Percentiles rank a stretch among this genome's conserved stretches.
Evolutionary conservation across 2,113 vertebrate species (phyloP).

Genomic region (Paratilapia polleni): DNA sequence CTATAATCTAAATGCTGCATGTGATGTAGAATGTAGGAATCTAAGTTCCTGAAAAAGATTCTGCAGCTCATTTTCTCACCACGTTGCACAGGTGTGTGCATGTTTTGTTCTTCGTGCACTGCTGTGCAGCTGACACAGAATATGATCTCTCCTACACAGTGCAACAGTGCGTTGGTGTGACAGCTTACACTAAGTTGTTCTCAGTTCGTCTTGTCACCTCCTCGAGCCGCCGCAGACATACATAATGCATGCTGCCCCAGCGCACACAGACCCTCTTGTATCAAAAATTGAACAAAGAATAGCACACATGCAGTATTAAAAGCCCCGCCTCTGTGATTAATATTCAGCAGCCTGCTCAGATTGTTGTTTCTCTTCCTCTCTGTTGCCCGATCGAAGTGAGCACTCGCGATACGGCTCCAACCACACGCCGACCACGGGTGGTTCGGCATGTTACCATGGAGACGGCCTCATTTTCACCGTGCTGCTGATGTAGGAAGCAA

Average conservation of each 20-base stretch:
- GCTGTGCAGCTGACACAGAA: not conserved
- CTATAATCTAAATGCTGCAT: not conserved
- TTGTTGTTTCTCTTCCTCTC: slow-evolving; percentile 46
- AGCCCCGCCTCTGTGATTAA: slow-evolving; percentile 63
- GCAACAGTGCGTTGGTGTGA: slow-evolving; percentile 41
- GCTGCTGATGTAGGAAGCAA: slow-evolving; percentile 63
- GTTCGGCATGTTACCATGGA: slow-evolving; percentile 76
- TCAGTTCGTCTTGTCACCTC: slow-evolving; percentile 36
- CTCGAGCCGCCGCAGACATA: slow-evolving; percentile 34
- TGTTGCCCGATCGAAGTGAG: slow-evolving; percentile 53
- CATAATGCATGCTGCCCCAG: slow-evolving; percentile 45
- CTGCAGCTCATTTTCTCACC: not conserved
- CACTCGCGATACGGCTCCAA: slow-evolving; percentile 53
- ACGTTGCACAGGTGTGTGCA: not conserved
- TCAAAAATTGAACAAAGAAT: slow-evolving; percentile 69
- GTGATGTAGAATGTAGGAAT: not conserved
- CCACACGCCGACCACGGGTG: slow-evolving; percentile 60
- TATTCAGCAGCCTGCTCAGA: slow-evolving; percentile 66
- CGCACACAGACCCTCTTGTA: slow-evolving; percentile 27
- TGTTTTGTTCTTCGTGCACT: not conserved
- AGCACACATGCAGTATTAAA: slow-evolving; percentile 53
- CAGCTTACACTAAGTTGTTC: slow-evolving; percentile 46
- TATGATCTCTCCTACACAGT: slow-evolving; percentile 3
- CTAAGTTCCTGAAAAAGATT: not conserved
- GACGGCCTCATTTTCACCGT: slow-evolving; percentile 76